Base-by-base conservation (phyloP, 2,797 vertebrate genomes). In the Trematomus bernacchii region DNA sequence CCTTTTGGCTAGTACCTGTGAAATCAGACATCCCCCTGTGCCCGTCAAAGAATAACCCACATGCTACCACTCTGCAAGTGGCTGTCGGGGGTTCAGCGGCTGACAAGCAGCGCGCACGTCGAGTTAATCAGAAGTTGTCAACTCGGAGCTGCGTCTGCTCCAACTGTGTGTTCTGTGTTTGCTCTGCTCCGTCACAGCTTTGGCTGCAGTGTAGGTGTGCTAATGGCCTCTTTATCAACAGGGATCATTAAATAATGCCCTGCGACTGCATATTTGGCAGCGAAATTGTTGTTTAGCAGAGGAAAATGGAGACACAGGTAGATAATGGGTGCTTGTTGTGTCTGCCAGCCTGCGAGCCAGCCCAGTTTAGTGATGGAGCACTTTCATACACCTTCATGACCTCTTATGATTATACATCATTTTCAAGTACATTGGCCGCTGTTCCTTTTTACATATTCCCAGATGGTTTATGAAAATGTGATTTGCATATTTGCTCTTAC, bases 61-160 rank as follows among this genome's bases (percentile, higher is more conserved):
- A 76, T 73, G 73, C 73, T 73, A 80, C 77, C 79, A 60, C 76
- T 86, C 77, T 40, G 51, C 77, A 57, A 52, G 73, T 7, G 57
- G 68, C 87, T 78, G 85, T 90, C 86, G 51, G 80, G 75, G 79
- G 82, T 86, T 87, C 77, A 64, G 68, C n/a, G 73, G 58, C 84
- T 83, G 85, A 88, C 89, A 87, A 80, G 83, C n/a, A n/a, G 68
- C 64, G 12, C 15, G 50, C 82, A 82, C 54, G 47, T 83, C 58
- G 88, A 85, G 79, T 87, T 89, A 91, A 93, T 93, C 91, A 92
- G 84, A 90, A 91, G 84, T 87, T 90, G 91, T 91, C 91, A 90
- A 87, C 66, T 68, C 80, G 76, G 85, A 87, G 88, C 75, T 87
- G 88, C 88, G 87, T 88, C 78, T 48, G 83, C 80, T 53, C 46